Base-by-base conservation (phyloP, 2,113 vertebrate species). In the Notechis scutatus region DNA sequence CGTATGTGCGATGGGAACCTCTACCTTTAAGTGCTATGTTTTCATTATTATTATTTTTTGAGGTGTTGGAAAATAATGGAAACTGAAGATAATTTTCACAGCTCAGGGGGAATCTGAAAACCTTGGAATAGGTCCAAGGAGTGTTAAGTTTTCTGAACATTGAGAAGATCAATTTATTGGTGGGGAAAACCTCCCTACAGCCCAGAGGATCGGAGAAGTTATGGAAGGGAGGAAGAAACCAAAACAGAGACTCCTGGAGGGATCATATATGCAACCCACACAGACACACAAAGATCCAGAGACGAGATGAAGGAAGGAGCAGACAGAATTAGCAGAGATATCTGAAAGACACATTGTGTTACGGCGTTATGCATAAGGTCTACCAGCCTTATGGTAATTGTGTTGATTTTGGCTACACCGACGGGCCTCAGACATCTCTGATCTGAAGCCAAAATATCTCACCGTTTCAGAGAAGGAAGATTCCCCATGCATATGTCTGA, bases 371-470 rank as follows among this genome's bases (percentile, higher is more conserved):
- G 64, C 20, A 50, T 90, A 26, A 39, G 56, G 47, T 57, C 42
- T 57, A 3, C 15, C 20, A 24, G 3, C 42, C 45, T 92, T 39
- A 26, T 10, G 1, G 12, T 87, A 23, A 12, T 26, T n/a, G 34
- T 24, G 55, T 90, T 85, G 92, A 85, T 18, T 59, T 90, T 92
- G 88, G 92, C 52, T 50, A 55, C 5, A 18, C 39, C 15, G 1
- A 26, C 6, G 0, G 11, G 6, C 87, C 50, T 56, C 14, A 1
- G 6, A 5, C 12, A 86, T 61, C 88, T 93, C 23, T 61, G 95
- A 97, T 96, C 96, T 92, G 89, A 88, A 88, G 92, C 93, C 94
- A 12, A 94, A 92, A 95, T 94, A 94, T 90, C 92, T 96, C 94
- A 87, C 85, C 57, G 74, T 96, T 95, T 81, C 94, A 89, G 64